phyloP scores from a whole-genome alignment of 2,888 invertebrate species.

The Phyllotreta cruciferae region DNA sequence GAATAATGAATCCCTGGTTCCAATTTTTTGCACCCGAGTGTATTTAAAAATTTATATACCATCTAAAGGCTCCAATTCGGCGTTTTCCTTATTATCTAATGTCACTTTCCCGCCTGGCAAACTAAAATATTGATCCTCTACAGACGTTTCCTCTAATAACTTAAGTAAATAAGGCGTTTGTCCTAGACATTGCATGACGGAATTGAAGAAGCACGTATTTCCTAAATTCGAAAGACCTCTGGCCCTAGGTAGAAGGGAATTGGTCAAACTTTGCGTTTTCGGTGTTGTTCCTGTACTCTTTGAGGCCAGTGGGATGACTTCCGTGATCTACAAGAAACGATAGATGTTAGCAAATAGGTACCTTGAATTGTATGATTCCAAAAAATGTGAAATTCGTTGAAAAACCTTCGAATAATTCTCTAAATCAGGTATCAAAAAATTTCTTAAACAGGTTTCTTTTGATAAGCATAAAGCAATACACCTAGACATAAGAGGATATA shows the following conservation, averaged over 20 bases:
- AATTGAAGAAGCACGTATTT: slow-evolving; percentile 97
- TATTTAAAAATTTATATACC: slow-evolving; percentile 38
- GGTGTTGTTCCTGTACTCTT: slow-evolving; percentile 43
- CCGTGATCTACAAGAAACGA: too few relatives aligned
- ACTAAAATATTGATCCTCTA: slow-evolving; percentile 72
- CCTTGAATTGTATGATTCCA: too few relatives aligned
- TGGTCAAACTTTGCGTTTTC: slow-evolving; percentile 32
- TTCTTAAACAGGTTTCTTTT: background rate
- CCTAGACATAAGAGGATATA: too few relatives aligned
- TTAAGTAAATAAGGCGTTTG: slow-evolving; percentile 80
- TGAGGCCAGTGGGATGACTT: too few relatives aligned
- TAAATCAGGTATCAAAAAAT: background rate
- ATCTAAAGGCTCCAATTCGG: slow-evolving; percentile 48
- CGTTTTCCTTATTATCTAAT: slow-evolving; percentile 53
- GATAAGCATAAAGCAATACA: too few relatives aligned
- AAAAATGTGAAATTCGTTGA: too few relatives aligned
- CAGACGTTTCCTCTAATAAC: slow-evolving; percentile 73
- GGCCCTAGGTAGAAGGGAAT: slow-evolving; percentile 63
- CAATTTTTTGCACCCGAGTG: too few relatives aligned
- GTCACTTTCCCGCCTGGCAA: slow-evolving; percentile 76
- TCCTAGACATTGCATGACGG: slow-evolving; percentile 91
- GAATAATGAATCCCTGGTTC: too few relatives aligned
- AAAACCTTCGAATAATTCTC: too few relatives aligned
- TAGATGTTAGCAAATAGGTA: too few relatives aligned
- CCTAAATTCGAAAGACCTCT: slow-evolving; percentile 90